phyloP scores from a whole-genome alignment of 2,888 invertebrate genomes.

The Campopleginae sp. region DNA sequence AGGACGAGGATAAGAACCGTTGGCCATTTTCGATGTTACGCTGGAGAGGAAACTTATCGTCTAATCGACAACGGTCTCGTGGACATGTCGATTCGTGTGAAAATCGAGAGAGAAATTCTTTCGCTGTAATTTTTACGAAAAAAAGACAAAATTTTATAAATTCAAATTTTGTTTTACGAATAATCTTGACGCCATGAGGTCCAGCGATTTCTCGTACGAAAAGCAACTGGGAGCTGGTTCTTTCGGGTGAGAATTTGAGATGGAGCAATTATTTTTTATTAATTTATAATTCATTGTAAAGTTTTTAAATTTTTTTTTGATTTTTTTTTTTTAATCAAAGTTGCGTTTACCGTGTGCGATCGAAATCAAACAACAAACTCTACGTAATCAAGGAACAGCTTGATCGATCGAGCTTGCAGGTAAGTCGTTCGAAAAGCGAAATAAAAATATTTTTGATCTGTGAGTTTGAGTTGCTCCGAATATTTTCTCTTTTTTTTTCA shows the following conservation, averaged over 20 bases:
- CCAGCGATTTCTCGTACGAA: constrained; percentile 60
- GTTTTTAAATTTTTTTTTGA: too few relatives aligned
- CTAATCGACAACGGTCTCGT: background rate
- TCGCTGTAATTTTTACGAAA: background rate
- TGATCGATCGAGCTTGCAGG: constrained; percentile 54
- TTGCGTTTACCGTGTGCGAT: constrained; percentile 66
- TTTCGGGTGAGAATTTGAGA: constrained; percentile 62
- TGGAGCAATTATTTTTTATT: background rate
- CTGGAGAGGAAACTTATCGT: background rate
- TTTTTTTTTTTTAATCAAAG: constrained; percentile 42
- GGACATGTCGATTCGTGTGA: background rate
- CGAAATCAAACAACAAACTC: constrained; percentile 50
- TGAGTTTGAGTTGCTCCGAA: background rate
- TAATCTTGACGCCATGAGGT: constrained; percentile 43
- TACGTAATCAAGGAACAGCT: constrained; percentile 69
- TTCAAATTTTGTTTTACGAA: background rate
- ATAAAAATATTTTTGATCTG: constrained; percentile 5
- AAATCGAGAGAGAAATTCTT: background rate
- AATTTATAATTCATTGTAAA: background rate
- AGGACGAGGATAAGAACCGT: background rate
- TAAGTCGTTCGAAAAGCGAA: constrained; percentile 33
- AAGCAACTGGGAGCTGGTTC: constrained; percentile 67
- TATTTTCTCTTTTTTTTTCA: background rate
- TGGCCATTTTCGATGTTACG: background rate
- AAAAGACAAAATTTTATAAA: background rate